phyloP scores from a whole-genome alignment of 2,113 vertebrate genomes.

The Thamnaconus septentrionalis region DNA sequence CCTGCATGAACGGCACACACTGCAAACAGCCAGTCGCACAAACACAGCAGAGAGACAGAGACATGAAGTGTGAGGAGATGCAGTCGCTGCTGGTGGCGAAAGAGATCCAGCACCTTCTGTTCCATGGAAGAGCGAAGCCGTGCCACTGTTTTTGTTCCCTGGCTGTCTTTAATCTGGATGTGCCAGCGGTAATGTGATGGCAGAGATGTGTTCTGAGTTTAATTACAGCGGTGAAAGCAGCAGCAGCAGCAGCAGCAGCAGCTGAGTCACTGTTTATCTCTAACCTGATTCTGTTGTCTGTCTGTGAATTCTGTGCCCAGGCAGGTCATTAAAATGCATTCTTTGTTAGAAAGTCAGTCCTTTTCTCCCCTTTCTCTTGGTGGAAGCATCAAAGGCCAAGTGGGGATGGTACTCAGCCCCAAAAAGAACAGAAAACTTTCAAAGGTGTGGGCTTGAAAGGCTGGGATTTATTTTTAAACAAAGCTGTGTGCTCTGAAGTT shows the following conservation, averaged over 20 bases:
- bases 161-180: background rate
- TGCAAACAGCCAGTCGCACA: too few species aligned
- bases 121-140: too few species aligned
- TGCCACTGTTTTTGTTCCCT: too few species aligned
- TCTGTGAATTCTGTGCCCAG: slow-evolving; percentile 14
- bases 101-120: too few species aligned
- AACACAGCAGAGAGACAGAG: too few species aligned
- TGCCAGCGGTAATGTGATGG: background rate
- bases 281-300: slow-evolving; percentile 10
- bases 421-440: background rate
- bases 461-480: background rate
- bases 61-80: too few species aligned
- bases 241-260: background rate
- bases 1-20: too few species aligned
- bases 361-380: background rate
- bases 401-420: slow-evolving; percentile 4
- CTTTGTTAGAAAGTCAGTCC: slow-evolving; percentile 14
- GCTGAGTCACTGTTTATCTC: slow-evolving; percentile 26
- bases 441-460: too few species aligned
- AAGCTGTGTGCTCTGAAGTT: slow-evolving; percentile 7
- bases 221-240: slow-evolving; percentile 17
- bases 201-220: slow-evolving; percentile 12
- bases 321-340: slow-evolving; percentile 30
- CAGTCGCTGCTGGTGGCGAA: too few species aligned
- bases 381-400: slow-evolving; percentile 6